Evolutionary conservation across 2,113 vertebrate species (phyloP), one percentile per base, ranked within the genome.

Genomic region (Chaetodon auriga): DNA sequence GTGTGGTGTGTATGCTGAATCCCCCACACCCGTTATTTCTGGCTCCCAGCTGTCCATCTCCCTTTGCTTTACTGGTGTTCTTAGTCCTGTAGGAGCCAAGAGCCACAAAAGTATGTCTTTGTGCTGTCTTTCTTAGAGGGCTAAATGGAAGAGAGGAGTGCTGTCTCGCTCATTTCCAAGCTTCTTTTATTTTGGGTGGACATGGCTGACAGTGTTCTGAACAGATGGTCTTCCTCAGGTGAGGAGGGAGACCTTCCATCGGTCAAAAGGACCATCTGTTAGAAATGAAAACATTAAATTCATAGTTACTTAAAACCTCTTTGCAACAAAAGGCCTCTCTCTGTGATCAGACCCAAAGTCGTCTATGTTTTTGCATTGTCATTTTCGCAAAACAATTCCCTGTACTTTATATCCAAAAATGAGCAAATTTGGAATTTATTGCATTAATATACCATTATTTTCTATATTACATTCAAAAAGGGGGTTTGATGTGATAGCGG

Each of bases 21-120:
- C 78, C 78, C 62, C 21, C 25, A 2, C 71, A 72, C 49, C 64
- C 38, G 46, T 72, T 69, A 82, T 75, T 73, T 74, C 75, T 80
- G 66, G 78, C 78, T 76, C 62, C 83, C 70, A 81, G 62, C 30
- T 70, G 36, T 60, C 25, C 64, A 41, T 75, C 63, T 60, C 21
- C 54, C 64, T 23, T 75, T 48, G 41, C 45, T 61, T 76, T 46
- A 73, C 46, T 75, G 71, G 63, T 15, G 11, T 51, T 78, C n/a
- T 51, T 43, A 10, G 13, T 75, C 46, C 54, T 51, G 9, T 21
- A 48, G 18, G 65, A 78, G 45, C 38, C 66, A 61, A 49, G n/a
- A 55, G 66, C 19, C 45, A 78, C 55, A 78, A 62, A 8, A 51
- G 36, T 25, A 12, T 7, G 14, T 46, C 30, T 79, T 49, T 36